Evolutionary conservation across 2,113 vertebrate species (phyloP).

Genomic region (Neolamprologus sp.): DNA sequence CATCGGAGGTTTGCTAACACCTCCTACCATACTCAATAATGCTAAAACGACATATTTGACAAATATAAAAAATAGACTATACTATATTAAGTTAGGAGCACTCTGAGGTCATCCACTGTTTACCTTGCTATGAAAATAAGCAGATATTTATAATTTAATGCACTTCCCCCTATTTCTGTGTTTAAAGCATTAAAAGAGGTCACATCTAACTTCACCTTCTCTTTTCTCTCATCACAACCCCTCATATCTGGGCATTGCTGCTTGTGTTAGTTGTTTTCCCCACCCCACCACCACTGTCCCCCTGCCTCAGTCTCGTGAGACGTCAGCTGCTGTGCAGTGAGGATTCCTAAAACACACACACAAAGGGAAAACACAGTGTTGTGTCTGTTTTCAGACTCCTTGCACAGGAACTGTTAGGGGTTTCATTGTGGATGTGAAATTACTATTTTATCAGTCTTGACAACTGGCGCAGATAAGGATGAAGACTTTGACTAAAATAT

Average conservation of each 20-base stretch:
- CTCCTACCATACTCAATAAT: neutral
- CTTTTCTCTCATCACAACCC: neutral
- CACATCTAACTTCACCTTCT: neutral
- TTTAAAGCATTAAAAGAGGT: neutral
- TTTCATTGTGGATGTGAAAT: slow-evolving; percentile 38
- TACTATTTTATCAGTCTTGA: neutral
- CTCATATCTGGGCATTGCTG: neutral
- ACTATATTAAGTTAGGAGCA: neutral
- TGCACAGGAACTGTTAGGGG: neutral
- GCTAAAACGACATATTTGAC: neutral
- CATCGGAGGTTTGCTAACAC: neutral
- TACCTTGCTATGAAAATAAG: neutral
- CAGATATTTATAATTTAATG: neutral
- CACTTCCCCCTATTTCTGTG: neutral
- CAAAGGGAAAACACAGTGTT: neutral
- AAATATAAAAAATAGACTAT: neutral
- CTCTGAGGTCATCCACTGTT: neutral
- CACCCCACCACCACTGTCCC: neutral
- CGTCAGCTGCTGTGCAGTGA: slow-evolving; percentile 39
- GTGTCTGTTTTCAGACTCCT: neutral
- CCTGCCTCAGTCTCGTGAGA: slow-evolving; percentile 38
- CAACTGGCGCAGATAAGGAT: neutral
- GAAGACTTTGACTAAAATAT: neutral
- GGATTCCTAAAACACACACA: neutral
- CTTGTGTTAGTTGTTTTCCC: neutral